Percentiles rank a stretch among this genome's conserved stretches.
Conservation (phyloP, 2,113 vertebrate genomes). For the Tragelaphus scriptus region DNA sequence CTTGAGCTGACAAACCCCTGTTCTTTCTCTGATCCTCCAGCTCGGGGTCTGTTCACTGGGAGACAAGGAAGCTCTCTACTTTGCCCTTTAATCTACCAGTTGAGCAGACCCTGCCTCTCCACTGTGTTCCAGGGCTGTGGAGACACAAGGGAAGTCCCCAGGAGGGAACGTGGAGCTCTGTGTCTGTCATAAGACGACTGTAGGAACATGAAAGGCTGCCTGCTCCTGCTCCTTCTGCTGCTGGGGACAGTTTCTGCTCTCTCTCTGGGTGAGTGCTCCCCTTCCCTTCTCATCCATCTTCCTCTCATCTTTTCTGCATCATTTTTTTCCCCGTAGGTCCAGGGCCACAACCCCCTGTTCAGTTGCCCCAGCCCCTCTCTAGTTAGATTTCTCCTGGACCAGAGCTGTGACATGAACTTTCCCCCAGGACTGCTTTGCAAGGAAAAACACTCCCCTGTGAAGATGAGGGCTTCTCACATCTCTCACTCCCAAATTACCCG, state of each 20-base stretch:
- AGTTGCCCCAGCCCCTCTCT: neutral
- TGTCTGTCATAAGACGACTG: too few relatives aligned
- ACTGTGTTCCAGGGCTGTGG: neutral
- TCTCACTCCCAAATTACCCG: fast-evolving
- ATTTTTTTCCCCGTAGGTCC: fast-evolving
- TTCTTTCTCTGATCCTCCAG: neutral
- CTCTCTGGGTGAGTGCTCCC: neutral
- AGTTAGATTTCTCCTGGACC: neutral
- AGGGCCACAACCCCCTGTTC: neutral
- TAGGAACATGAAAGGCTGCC: neutral
- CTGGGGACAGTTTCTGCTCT: conserved; percentile 2
- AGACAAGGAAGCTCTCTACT: neutral
- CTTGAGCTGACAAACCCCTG: too few relatives aligned
- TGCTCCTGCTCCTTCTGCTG: conserved; percentile 15
- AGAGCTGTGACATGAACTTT: neutral
- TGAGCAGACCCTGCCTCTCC: neutral
- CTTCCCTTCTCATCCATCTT: neutral
- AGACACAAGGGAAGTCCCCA: neutral
- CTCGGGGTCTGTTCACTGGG: neutral
- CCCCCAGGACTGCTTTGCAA: neutral
- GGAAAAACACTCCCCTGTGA: neutral
- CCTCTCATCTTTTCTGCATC: neutral
- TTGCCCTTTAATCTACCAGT: neutral
- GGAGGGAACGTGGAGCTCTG: neutral
- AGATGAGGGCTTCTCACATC: neutral